Base-by-base conservation (phyloP, 2,113 vertebrate genomes). In the Tachysurus vachellii region DNA sequence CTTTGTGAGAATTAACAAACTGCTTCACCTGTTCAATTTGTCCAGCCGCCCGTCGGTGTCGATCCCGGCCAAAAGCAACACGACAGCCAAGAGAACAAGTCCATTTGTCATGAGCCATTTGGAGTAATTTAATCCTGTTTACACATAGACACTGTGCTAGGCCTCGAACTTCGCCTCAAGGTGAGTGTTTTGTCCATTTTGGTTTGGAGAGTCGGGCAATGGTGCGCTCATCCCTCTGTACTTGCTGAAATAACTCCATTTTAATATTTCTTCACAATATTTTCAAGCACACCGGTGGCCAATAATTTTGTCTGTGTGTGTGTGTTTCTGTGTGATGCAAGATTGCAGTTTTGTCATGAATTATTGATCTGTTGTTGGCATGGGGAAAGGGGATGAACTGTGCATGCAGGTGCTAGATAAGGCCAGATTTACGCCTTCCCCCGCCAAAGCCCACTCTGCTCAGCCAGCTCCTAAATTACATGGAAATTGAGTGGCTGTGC, bases 351-450 rank as follows among this genome's bases (percentile, higher is more conserved):
- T 94, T 93, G 93, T 92, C 92, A 95, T 95, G 94, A 95, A 95
- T 95, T 95, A 95, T 94, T 94, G 94, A 95, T 95, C 93, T 94
- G 93, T 95, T 94, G 94, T 94, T 95, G 93, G 93, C 93, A 86
- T 92, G 93, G 92, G 91, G 91, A 93, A 93, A 92, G 94, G 94
- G 86, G 86, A 94, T 95, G 94, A 95, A 95, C 94, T 93, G 94
- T 93, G 94, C 93, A 94, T 95, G 94, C 93, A 90, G 90, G 91
- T 94, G 93, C 93, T 93, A 94, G 94, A 95, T 95, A 95, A 95
- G 93, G 93, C 94, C 95, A 95, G 91, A 95, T 95, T 95, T 94
- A 95, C 93, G 95, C 94, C 93, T 94, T 93, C 93, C 87, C 91
- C 93, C 94, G 94, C 95, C 94, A 95, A 75, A 94, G 89, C 92